phyloP scores from a whole-genome alignment of 1,140 invertebrate genomes.

The Ostrea edulis region DNA sequence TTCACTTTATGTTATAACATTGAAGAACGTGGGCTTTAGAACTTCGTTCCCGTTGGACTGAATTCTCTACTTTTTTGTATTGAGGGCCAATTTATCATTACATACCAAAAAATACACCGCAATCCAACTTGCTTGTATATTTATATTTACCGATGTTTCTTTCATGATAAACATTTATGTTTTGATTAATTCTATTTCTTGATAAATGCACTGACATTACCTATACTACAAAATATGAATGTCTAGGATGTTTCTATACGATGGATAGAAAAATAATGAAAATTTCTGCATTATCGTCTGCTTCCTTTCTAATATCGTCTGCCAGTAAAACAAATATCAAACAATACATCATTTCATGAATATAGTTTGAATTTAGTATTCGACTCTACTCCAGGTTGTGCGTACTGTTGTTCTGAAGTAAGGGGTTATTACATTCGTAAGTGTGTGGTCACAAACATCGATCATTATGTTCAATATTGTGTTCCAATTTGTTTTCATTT shows the following conservation, averaged over 20 bases:
- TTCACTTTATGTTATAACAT: too few relatives aligned
- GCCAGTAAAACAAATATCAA: neutral
- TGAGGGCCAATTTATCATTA: too few relatives aligned
- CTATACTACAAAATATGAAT: too few relatives aligned
- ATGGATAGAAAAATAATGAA: too few relatives aligned
- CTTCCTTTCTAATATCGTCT: neutral
- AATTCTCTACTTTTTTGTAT: too few relatives aligned
- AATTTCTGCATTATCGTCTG: neutral
- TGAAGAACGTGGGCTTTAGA: neutral
- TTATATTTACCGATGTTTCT: too few relatives aligned
- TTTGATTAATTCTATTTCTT: too few relatives aligned
- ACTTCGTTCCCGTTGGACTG: neutral
- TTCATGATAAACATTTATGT: too few relatives aligned
- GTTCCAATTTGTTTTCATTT: neutral
- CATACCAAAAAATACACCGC: too few relatives aligned
- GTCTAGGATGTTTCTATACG: too few relatives aligned
- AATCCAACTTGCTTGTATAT: too few relatives aligned
- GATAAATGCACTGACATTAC: too few relatives aligned
- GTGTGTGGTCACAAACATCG: conserved; percentile 4
- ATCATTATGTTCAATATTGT: conserved; percentile 18
- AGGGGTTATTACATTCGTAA: neutral
- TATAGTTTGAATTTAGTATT: neutral
- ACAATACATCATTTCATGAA: neutral
- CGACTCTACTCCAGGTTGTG: neutral
- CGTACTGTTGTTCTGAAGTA: neutral